Evolutionary conservation across 2,113 vertebrate genomes (phyloP), one percentile per base, ranked within the genome.

Genomic region (Motacilla tschutschensis): DNA sequence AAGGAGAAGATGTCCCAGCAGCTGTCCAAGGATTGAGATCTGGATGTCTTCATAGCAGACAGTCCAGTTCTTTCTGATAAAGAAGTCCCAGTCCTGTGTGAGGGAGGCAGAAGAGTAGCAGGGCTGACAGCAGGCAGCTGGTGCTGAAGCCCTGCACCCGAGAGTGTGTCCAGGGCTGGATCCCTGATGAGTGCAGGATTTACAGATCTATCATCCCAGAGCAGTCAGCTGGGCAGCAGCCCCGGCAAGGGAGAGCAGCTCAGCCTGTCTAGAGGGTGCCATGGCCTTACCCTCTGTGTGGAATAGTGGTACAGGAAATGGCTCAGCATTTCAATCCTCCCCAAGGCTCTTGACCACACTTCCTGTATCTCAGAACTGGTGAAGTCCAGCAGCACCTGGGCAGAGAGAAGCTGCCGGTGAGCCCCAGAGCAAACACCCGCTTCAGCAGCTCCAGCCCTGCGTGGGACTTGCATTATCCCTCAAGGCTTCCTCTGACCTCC

Each of bases 351-450:
- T 36, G 31, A 50, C 9, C 55, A 31, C 38, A 65, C 40, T 46
- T 46, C 40, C 20, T 25, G 13, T 36, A 44, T 26, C 21, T 28
- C 15, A 36, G 26, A 65, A 21, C 3, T 55, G n/a, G 60, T 77
- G 50, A 65, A 38, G 40, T 65, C 60, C 60, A 77, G 74, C 16
- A 65, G 74, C 13, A 65, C 40, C 74, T 77, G 60, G 5, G 28
- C 50, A 78, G 21, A 38, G 21, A 55, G 33, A 55, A 55, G 28
- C 28, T 64, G 48, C 20, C 44, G 28, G n/a, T 54, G n/a, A 54
- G 13, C 17, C 26, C 40, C 0, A 0, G n/a, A 64, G 16, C 40
- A 54, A 54, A 77, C 25, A 36, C 6, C 5, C 0, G 0, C 50
- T 77, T 15, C 60, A 65, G 48, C 40, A 77, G 28, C 14, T 53